Percentiles rank a stretch among this genome's conserved stretches.
Evolutionary conservation across 2,888 invertebrate species (phyloP).

Genomic region (Drosophila colorata): DNA sequence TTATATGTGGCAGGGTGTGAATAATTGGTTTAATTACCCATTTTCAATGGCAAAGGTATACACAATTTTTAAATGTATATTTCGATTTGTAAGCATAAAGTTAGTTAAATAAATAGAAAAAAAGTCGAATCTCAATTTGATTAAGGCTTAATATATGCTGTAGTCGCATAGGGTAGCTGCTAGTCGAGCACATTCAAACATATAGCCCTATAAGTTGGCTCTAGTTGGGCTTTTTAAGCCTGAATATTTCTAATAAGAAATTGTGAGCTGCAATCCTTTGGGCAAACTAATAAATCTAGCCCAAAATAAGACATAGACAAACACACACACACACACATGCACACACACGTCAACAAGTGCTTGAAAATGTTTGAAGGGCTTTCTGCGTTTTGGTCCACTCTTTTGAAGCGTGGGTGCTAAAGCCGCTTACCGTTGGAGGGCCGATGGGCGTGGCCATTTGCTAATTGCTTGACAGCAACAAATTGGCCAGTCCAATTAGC

Average conservation of each 20-base stretch:
- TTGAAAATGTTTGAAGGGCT: slow-evolving; percentile 4
- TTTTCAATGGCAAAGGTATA: no score
- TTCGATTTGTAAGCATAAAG: no score
- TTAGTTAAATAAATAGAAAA: no score
- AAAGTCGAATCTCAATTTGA: no score
- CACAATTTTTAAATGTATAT: no score
- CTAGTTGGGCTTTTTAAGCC: background rate
- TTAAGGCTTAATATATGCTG: background rate
- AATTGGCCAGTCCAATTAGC: slow-evolving; percentile 59
- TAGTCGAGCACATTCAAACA: background rate
- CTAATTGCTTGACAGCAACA: slow-evolving; percentile 63
- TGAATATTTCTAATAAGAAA: background rate
- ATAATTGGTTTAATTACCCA: no score
- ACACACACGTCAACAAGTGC: slow-evolving; percentile 20
- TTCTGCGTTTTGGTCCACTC: slow-evolving; percentile 23
- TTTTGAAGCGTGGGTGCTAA: slow-evolving; percentile 38
- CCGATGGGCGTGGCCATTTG: slow-evolving; percentile 48
- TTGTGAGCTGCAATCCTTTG: background rate
- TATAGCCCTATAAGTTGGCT: no score
- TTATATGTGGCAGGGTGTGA: no score
- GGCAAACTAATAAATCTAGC: background rate
- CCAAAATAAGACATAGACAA: background rate
- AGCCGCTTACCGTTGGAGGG: slow-evolving; percentile 57
- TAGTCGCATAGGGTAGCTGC: background rate
- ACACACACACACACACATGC: slow-evolving; percentile 11